Evolutionary conservation across 2,113 vertebrate genomes (phyloP).

Genomic region (Myiopsitta monachus): DNA sequence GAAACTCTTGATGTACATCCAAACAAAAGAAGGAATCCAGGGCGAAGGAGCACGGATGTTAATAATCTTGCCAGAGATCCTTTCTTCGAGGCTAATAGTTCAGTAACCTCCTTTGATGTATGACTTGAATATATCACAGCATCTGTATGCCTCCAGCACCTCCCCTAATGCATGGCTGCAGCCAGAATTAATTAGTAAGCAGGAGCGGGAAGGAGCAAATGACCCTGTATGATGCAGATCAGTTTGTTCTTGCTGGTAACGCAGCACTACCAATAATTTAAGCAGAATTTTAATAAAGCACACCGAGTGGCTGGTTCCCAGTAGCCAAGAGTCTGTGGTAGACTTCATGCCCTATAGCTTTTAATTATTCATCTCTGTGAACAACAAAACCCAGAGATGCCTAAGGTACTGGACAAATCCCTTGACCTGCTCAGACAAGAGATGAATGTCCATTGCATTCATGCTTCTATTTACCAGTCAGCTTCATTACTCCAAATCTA

Average conservation of each 20-base stretch:
- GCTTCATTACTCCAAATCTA: constrained; percentile 34
- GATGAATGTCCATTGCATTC: constrained; percentile 29
- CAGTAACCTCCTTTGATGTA: constrained; percentile 74
- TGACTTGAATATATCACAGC: constrained; percentile 70
- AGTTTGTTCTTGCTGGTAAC: constrained; percentile 44
- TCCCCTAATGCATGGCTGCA: constrained; percentile 55
- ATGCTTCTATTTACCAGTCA: neutral
- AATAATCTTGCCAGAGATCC: constrained; percentile 65
- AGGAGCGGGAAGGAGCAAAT: constrained; percentile 47
- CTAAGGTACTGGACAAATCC: constrained; percentile 43
- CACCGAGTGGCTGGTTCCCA: neutral
- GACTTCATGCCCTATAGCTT: constrained; percentile 13
- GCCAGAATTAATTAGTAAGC: constrained; percentile 71
- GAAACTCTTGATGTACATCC: constrained; percentile 38
- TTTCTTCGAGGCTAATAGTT: constrained; percentile 73
- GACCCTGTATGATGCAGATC: constrained; percentile 58
- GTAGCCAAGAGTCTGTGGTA: constrained; percentile 36
- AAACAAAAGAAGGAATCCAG: constrained; percentile 55
- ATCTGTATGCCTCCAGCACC: constrained; percentile 66
- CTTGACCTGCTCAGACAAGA: constrained; percentile 49
- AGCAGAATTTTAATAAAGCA: constrained; percentile 70
- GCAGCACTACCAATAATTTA: constrained; percentile 50
- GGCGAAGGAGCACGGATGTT: constrained; percentile 42
- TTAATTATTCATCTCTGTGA: constrained; percentile 60
- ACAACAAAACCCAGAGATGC: constrained; percentile 21